Evolutionary conservation across 2,888 invertebrate genomes (phyloP).

Genomic region (Rugalucina vietnamica): DNA sequence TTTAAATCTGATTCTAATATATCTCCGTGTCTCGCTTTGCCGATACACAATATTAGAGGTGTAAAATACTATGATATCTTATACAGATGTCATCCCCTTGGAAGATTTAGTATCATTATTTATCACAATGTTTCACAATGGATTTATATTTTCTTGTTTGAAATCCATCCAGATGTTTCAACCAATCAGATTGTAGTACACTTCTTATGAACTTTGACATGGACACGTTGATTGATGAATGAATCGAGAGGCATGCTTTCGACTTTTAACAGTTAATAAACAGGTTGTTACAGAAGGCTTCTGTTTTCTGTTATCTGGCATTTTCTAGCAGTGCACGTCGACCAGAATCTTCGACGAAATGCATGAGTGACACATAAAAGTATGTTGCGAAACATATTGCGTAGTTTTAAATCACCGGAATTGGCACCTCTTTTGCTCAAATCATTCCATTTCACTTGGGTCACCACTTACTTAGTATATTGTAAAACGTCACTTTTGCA

Average conservation of each 20-base stretch:
- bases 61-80: conserved; percentile 2
- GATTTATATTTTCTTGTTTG: conserved; percentile 8
- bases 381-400: no score
- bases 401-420: no score
- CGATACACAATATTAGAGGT: conserved; percentile 10
- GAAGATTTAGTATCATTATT: neutral
- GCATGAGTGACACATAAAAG: no score
- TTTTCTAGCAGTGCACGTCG: neutral
- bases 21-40: neutral
- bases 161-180: neutral
- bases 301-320: neutral
- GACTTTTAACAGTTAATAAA: neutral
- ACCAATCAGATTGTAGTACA: neutral
- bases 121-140: neutral
- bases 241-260: neutral
- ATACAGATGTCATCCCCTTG: neutral
- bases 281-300: neutral
- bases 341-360: no score
- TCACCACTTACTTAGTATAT: no score
- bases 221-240: neutral
- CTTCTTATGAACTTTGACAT: neutral
- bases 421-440: no score
- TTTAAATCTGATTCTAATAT: neutral
- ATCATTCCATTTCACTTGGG: no score
- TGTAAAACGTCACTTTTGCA: no score